Evolutionary conservation across 1,140 invertebrate genomes (phyloP), one percentile per base, ranked within the genome.

Genomic region (Wasmannia auropunctata): DNA sequence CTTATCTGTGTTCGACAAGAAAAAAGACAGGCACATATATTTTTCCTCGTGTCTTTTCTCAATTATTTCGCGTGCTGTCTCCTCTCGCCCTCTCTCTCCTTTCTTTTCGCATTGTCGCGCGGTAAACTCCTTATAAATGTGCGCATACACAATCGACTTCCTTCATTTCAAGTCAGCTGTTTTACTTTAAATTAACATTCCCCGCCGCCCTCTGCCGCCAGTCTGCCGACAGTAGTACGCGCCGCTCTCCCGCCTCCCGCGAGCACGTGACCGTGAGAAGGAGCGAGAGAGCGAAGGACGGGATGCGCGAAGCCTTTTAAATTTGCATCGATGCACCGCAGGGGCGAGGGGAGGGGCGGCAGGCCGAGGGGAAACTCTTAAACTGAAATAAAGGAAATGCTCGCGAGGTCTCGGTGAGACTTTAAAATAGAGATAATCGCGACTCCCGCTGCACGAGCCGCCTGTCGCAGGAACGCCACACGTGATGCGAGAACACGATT

Each of bases 281-380:
- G 58, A 31, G 28, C 11, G 56, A 60, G 56, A 25, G 56, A 28
- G n/a, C n/a, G n/a, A n/a, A n/a, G n/a, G n/a, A n/a, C n/a, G n/a
- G n/a, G n/a, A n/a, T n/a, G n/a, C n/a, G 56, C 28, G 58, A 60
- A 62, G 58, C 28, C 58, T 62, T 62, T 62, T 62, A 62, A 62
- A 34, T 62, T 62, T 62, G 14, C 28, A 62, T 62, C 28, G 58
- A n/a, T n/a, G n/a, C n/a, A n/a, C n/a, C n/a, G n/a, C n/a, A n/a
- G n/a, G n/a, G 2, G 6, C 2, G 0, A 34, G 28, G 16, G 0
- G 28, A 62, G 28, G 28, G 3, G 28, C n/a, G n/a, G n/a, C n/a
- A n/a, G n/a, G 2, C 16, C 28, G 58, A 37, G n/a, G 10, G 19
- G n/a, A 22, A 63, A 37, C 34, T 16, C 8, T 19, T 19, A 62